phyloP scores from a whole-genome alignment of 2,888 invertebrate species.

The Perizoma affinitatum region DNA sequence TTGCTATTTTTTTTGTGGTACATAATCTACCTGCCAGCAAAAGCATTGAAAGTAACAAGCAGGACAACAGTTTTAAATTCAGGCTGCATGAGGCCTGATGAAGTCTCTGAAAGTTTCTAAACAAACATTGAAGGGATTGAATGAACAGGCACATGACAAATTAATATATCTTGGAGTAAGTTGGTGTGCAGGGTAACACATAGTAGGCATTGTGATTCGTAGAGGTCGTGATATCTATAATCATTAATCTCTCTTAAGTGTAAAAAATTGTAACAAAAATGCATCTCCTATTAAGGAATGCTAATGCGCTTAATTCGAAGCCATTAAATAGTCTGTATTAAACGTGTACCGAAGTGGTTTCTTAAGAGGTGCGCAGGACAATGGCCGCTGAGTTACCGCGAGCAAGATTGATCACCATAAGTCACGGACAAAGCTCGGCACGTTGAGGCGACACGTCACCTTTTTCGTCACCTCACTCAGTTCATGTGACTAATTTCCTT shows the following conservation, averaged over 20 bases:
- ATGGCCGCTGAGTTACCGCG: conserved; percentile 57
- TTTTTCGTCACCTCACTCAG: conserved; percentile 81
- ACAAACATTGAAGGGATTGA: background rate
- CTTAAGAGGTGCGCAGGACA: conserved; percentile 69
- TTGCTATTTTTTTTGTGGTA: no score
- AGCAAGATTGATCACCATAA: conserved; percentile 73
- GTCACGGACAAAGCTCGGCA: conserved; percentile 55
- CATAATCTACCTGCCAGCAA: background rate
- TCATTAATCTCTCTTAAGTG: conserved; percentile 19
- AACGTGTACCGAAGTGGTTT: conserved; percentile 51
- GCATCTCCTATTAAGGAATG: conserved; percentile 41
- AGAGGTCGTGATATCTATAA: conserved; percentile 21
- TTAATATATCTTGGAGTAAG: background rate
- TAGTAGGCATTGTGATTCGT: conserved; percentile 1
- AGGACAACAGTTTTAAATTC: background rate
- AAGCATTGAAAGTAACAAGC: conserved; percentile 1
- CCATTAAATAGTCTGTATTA: conserved; percentile 47
- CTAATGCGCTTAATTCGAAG: conserved; percentile 59
- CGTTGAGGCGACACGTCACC: conserved; percentile 73
- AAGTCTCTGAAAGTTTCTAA: background rate
- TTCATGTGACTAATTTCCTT: conserved; percentile 80
- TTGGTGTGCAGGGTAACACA: conserved; percentile 1
- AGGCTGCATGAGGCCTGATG: background rate
- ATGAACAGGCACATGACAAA: background rate
- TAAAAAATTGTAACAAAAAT: conserved; percentile 37